A percentile compares a stretch with the other conserved stretches of the same genome.
Evolutionary conservation across 2,888 invertebrate species (phyloP).

Genomic region (Sericinus montela): DNA sequence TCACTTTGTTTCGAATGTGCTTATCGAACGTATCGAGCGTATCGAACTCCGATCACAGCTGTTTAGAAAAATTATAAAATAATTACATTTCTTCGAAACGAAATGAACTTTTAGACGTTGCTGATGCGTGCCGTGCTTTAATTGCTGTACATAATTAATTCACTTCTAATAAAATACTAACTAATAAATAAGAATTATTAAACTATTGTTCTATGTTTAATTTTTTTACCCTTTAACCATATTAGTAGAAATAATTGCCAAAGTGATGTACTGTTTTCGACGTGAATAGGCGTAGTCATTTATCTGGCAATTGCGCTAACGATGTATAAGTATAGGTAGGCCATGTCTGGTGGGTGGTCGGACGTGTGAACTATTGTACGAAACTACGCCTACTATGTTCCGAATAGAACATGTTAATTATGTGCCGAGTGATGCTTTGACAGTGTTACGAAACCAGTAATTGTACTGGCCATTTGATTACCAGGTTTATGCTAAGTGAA

Average conservation of each 20-base stretch:
- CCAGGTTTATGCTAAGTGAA: not conserved
- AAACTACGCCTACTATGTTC: slow-evolving; percentile 21
- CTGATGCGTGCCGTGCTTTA: too few relatives aligned
- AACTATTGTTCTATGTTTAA: too few relatives aligned
- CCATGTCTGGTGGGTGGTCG: slow-evolving; percentile 26
- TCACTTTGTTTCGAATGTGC: too few relatives aligned
- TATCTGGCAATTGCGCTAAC: slow-evolving; percentile 42
- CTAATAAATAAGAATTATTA: too few relatives aligned
- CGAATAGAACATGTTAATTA: slow-evolving; percentile 56
- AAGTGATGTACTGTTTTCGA: slow-evolving; percentile 17
- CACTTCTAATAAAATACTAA: too few relatives aligned
- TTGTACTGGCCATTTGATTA: slow-evolving; percentile 29
- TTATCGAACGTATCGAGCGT: too few relatives aligned
- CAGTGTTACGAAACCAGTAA: slow-evolving; percentile 49
- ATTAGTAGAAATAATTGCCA: slow-evolving; percentile 4
- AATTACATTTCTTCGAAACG: too few relatives aligned
- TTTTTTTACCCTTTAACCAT: too few relatives aligned
- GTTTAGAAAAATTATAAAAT: too few relatives aligned
- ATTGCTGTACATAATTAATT: too few relatives aligned
- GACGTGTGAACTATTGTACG: slow-evolving; percentile 13
- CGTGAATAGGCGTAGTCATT: slow-evolving; percentile 27
- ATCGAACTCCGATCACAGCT: too few relatives aligned
- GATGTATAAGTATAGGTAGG: slow-evolving; percentile 36
- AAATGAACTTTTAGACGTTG: too few relatives aligned
- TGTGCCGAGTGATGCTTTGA: slow-evolving; percentile 43